Conservation (phyloP, 2,113 vertebrate genomes). For the Myrmecobius fasciatus region DNA sequence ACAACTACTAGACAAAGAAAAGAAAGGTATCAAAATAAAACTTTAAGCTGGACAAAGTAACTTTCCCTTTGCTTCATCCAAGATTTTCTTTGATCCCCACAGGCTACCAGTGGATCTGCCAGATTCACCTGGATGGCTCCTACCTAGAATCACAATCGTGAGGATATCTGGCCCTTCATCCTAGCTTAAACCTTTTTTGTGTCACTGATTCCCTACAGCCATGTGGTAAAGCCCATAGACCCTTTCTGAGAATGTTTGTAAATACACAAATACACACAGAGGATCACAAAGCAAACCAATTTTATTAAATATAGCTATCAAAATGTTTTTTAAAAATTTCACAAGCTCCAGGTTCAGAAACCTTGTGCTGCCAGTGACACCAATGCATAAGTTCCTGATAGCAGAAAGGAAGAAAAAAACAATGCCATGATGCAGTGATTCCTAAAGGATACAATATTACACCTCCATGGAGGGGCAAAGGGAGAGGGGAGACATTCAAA, state of each 20-base stretch:
- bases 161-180: neutral
- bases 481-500: neutral
- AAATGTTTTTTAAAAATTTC: neutral
- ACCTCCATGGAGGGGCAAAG: neutral
- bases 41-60: conserved; percentile 34
- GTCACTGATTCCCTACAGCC: neutral
- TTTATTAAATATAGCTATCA: neutral
- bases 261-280: neutral
- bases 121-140: neutral
- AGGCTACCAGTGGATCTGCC: neutral
- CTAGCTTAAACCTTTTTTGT: neutral
- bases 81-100: neutral
- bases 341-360: neutral
- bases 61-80: neutral
- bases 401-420: neutral
- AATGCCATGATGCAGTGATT: neutral
- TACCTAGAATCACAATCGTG: neutral
- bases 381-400: neutral
- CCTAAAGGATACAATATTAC: neutral
- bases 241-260: neutral
- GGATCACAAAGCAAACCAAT: neutral
- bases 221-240: neutral
- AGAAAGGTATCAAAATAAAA: conserved; percentile 14
- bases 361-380: neutral
- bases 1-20: neutral